Conservation (phyloP, 2,113 vertebrate species). For the Illadopsis cleaveri region DNA sequence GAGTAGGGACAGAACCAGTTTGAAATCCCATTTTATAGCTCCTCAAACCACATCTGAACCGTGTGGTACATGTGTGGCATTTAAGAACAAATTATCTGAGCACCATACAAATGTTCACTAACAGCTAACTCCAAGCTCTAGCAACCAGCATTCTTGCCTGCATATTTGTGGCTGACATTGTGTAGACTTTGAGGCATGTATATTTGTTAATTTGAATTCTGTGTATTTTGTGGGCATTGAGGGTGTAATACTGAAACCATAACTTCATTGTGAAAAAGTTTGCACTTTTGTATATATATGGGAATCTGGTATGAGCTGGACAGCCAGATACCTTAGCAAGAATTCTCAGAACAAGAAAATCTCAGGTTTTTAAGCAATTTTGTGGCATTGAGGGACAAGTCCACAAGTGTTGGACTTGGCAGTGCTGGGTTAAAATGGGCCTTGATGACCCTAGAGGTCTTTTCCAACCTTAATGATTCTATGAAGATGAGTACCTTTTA, state of each 20-base stretch:
- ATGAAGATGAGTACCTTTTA: background rate
- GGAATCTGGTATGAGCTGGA: background rate
- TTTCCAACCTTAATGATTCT: background rate
- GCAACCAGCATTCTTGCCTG: background rate
- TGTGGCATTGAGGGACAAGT: background rate
- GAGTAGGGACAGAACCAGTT: background rate
- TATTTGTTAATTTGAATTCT: constrained; percentile 56
- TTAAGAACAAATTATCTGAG: constrained; percentile 29
- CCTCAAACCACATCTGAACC: constrained; percentile 48
- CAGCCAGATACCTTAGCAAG: background rate
- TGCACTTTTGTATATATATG: background rate
- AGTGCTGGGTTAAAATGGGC: background rate
- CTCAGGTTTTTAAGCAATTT: background rate
- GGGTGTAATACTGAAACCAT: constrained; percentile 3
- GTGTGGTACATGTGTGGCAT: constrained; percentile 8
- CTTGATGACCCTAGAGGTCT: background rate
- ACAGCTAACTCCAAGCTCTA: background rate
- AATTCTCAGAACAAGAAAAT: background rate
- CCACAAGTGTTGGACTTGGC: background rate
- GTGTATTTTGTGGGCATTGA: constrained; percentile 55
- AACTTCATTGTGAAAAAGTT: constrained; percentile 14
- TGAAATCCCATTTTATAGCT: constrained; percentile 45
- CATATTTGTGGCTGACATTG: constrained; percentile 62
- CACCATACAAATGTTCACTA: constrained; percentile 44
- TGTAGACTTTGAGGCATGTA: constrained; percentile 33